Evolutionary conservation across 1,140 invertebrate species (phyloP).

Genomic region (Cardiocondyla obscurior): DNA sequence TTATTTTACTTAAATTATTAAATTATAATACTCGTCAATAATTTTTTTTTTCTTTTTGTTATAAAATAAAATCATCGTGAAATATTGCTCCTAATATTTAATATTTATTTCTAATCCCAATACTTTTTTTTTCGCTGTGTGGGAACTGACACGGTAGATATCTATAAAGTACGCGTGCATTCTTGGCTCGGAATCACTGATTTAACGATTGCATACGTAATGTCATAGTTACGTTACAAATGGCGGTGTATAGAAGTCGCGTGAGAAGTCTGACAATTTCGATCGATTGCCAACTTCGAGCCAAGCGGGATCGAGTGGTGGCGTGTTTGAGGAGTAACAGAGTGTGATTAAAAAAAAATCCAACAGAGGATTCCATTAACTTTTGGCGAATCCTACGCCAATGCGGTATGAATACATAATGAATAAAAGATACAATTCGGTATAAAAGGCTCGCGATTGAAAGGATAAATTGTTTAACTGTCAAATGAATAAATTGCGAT

Average conservation of each 20-base stretch:
- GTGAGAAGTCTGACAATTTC: background rate
- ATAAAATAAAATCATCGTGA: no score
- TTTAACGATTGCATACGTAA: conserved; percentile 3
- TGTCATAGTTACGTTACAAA: background rate
- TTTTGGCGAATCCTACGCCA: background rate
- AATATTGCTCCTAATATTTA: no score
- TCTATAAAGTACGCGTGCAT: background rate
- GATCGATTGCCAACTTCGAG: conserved; percentile 1
- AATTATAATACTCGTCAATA: no score
- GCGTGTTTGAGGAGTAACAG: background rate
- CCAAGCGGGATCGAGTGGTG: background rate
- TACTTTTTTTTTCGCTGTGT: no score
- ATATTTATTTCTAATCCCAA: no score
- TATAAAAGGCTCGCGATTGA: background rate
- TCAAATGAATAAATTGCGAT: background rate
- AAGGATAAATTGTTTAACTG: background rate
- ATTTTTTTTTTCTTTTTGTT: no score
- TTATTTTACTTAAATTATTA: no score
- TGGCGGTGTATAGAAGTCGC: background rate
- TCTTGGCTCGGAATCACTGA: background rate
- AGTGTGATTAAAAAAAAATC: background rate
- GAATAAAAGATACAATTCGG: background rate
- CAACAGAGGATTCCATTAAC: background rate
- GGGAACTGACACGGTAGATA: no score
- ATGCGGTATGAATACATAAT: background rate